A percentile compares a stretch with the other conserved stretches of the same genome.
These are phyloP conservation scores for Trichoplusia ni DNA, from an alignment of 1,140 invertebrate species.

Conservation along the genomic window DNA sequence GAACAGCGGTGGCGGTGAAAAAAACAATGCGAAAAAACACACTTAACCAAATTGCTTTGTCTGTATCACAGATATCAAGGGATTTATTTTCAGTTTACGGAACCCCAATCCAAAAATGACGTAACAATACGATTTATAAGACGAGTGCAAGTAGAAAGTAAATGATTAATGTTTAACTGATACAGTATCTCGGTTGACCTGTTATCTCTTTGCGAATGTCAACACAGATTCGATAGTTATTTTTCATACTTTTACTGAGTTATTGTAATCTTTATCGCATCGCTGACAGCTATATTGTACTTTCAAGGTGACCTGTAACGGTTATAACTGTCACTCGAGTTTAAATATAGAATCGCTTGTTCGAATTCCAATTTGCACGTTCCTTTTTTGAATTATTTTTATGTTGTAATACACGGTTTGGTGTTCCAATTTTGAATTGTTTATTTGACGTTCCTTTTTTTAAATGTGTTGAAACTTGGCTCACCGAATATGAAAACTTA, in stretches of 20 bases:
- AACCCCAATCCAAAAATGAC: too few relatives aligned
- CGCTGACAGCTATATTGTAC: neutral
- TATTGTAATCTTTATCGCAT: slow-evolving; percentile 1
- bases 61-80: too few relatives aligned
- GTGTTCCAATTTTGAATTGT: neutral
- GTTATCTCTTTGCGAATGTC: slow-evolving; percentile 14
- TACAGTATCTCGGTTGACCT: slow-evolving; percentile 9
- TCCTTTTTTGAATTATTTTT: neutral
- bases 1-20: too few relatives aligned
- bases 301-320: slow-evolving; percentile 6
- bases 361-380: neutral
- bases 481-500: too few relatives aligned
- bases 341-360: neutral
- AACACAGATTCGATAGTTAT: slow-evolving; percentile 14
- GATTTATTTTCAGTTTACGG: too few relatives aligned
- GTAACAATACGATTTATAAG: too few relatives aligned
- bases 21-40: too few relatives aligned
- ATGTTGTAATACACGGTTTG: too few relatives aligned
- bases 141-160: slow-evolving; percentile 19
- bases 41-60: too few relatives aligned
- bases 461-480: too few relatives aligned
- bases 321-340: too few relatives aligned
- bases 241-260: neutral
- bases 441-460: neutral
- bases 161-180: slow-evolving; percentile 2